Base-by-base conservation (phyloP, 23 tunicate genomes). In the Pegea sp. region DNA sequence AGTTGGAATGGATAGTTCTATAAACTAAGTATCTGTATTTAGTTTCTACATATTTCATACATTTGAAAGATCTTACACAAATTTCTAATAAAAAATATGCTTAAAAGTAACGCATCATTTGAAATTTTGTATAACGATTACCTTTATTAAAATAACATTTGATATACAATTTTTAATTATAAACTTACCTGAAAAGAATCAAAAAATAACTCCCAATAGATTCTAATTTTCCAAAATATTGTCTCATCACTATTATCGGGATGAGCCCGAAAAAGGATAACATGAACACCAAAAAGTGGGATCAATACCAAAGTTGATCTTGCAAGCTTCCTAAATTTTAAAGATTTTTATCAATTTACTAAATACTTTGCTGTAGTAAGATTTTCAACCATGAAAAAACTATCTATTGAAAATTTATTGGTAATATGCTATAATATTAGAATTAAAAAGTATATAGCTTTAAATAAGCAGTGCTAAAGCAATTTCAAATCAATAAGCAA, bases 111-210 rank as follows among this genome's bases (percentile, higher is more conserved):
- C 11, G 46, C 46, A 16, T 38, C 46, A 38, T 38, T 38, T 38
- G 46, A 8, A 8, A 16, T 38, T 8, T 38, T 8, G 11, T 38
- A 8, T 38, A 38, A 38, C n/a, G n/a, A n/a, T n/a, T n/a, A n/a
- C n/a, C n/a, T n/a, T n/a, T n/a, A n/a, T n/a, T n/a, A n/a, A n/a
- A n/a, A n/a, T n/a, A n/a, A n/a, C n/a, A n/a, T n/a, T n/a, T n/a
- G n/a, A n/a, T n/a, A n/a, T n/a, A n/a, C n/a, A n/a, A n/a, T n/a
- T n/a, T n/a, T n/a, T n/a, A n/a, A n/a, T n/a, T n/a, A n/a, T n/a
- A n/a, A n/a, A n/a, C n/a, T n/a, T n/a, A 38, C 46, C 46, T 38
- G 46, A 38, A 38, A 38, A 38, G 46, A 38, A 16, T 38, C 46
- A 16, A 38, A 38, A 16, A 38, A 38, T 16, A 38, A 38, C 16